A percentile compares a stretch with the other conserved stretches of the same genome.
phyloP scores from a whole-genome alignment of 1,140 invertebrate genomes.

The Drosophila tsacasi region DNA sequence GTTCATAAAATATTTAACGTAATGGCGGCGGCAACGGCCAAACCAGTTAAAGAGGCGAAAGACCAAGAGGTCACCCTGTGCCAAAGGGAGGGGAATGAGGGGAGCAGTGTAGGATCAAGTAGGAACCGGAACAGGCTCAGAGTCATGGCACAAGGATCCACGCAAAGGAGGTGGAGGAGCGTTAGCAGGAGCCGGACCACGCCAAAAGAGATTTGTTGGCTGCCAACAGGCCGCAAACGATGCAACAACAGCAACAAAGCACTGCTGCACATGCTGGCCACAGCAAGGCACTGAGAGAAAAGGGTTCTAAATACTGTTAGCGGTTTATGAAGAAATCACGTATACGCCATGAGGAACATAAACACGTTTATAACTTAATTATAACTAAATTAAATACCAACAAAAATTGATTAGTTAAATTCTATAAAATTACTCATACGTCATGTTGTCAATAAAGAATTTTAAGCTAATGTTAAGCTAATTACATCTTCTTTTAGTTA shows the following conservation, averaged over 20 bases:
- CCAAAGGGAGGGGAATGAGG: not conserved
- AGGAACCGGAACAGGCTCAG: conserved; percentile 14
- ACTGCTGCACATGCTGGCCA: conserved; percentile 45
- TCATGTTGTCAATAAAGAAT: too few relatives aligned
- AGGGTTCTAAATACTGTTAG: not conserved
- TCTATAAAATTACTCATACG: too few relatives aligned
- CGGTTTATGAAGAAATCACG: not conserved
- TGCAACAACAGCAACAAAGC: conserved; percentile 47
- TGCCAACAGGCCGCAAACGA: conserved; percentile 76
- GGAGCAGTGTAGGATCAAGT: not conserved
- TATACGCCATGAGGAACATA: not conserved
- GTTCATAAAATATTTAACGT: conserved; percentile 84
- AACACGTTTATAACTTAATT: too few relatives aligned
- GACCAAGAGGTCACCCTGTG: conserved; percentile 58
- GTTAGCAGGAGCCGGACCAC: conserved; percentile 10
- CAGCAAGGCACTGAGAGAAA: conserved; percentile 15
- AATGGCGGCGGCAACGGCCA: conserved; percentile 62
- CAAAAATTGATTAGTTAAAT: too few relatives aligned
- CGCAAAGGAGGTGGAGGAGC: not conserved
- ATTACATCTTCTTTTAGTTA: too few relatives aligned
- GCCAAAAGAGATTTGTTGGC: conserved; percentile 72
- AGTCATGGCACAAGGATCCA: conserved; percentile 32
- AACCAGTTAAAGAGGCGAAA: conserved; percentile 72
- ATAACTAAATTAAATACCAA: too few relatives aligned
- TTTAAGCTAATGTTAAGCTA: too few relatives aligned